Evolutionary conservation across 2,888 invertebrate genomes (phyloP), one percentile per base, ranked within the genome.

Genomic region (Quadroppia sp.): DNA sequence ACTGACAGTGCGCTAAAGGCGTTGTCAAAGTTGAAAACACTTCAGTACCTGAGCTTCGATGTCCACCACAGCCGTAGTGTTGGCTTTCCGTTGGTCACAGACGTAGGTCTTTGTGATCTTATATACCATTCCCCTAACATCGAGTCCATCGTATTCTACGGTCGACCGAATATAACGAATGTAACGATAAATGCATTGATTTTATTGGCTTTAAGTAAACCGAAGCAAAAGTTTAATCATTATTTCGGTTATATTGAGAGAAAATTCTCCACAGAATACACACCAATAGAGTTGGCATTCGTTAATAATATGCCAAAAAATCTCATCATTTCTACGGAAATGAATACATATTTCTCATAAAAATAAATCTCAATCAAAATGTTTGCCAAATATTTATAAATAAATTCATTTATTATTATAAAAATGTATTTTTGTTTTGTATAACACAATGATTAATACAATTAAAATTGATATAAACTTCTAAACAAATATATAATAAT

Each of bases 121-220:
- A 61, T 61, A 61, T 61, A 61, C 13, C 61, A 61, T 32, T 61
- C 32, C n/a, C 61, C 32, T 28, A 61, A 30, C n/a, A 61, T 61
- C 3, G 61, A 61, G 61, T 61, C 61, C 11, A 61, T 61, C 28
- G 15, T 36, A 2, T 61, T 61, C 32, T 61, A 13, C 32, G 61
- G 61, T 4, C 61, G 61, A 11, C 61, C 61, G 32, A 61, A 61
- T 32, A 61, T 61, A 61, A 61, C 61, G 13, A 30, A 32, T 2
- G 61, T 61, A 2, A 61, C 61, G 3, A 61, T 61, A 7, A 61
- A 61, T 61, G 61, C 61, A 7, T 30, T 61, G 7, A 61, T 61
- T 61, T 17, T 61, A 15, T 61, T 61, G 25, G 61, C 61, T n/a
- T 61, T 61, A 32, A 61, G 61, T 61, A 61, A 61, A 61, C 61